A percentile compares a stretch with the other conserved stretches of the same genome.
phyloP scores from a whole-genome alignment of 2,888 invertebrate species.

The Mythimna vitellina region DNA sequence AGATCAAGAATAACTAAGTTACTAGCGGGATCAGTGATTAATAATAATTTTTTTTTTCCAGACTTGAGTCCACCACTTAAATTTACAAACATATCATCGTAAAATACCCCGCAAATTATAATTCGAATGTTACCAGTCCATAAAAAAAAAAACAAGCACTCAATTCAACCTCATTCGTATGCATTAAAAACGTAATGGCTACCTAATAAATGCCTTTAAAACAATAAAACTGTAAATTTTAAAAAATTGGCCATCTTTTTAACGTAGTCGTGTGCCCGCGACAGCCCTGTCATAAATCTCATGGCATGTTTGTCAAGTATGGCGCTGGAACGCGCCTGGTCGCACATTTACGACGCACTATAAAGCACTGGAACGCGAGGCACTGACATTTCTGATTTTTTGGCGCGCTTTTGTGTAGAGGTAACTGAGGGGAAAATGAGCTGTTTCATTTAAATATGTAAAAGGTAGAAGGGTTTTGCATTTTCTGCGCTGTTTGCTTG shows the following conservation, averaged over 20 bases:
- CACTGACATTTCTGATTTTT: conserved; percentile 57
- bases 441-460: conserved; percentile 61
- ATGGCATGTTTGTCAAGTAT: conserved; percentile 77
- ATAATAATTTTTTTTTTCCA: background rate
- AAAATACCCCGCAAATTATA: background rate
- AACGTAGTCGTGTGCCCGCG: conserved; percentile 47
- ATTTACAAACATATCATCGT: background rate
- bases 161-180: conserved; percentile 44
- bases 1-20: background rate
- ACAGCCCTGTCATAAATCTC: conserved; percentile 73
- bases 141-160: conserved; percentile 9
- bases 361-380: conserved; percentile 60
- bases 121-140: background rate
- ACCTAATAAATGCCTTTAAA: conserved; percentile 53
- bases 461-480: conserved; percentile 23
- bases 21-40: background rate
- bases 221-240: conserved; percentile 58
- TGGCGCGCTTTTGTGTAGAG: conserved; percentile 50
- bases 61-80: background rate
- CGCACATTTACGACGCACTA: conserved; percentile 58
- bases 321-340: conserved; percentile 60
- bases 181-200: conserved; percentile 45
- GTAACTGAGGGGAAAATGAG: conserved; percentile 62
- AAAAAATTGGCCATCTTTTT: conserved; percentile 42
- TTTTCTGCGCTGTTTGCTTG: background rate